Evolutionary conservation across 2,113 vertebrate genomes (phyloP).

Genomic region (Nanorana parkeri): DNA sequence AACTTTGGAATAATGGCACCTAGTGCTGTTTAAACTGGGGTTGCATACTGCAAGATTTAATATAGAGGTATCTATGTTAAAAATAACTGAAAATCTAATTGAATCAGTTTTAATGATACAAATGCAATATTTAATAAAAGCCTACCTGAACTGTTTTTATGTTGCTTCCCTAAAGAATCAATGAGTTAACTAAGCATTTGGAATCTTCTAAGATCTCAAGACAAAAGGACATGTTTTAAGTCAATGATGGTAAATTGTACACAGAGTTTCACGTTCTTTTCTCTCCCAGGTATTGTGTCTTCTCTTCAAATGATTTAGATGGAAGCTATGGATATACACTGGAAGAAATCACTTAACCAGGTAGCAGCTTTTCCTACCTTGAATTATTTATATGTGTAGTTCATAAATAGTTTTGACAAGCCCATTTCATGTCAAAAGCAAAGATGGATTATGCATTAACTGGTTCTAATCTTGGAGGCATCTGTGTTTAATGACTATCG

Average conservation of each 20-base stretch:
- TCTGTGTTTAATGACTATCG: slow-evolving; percentile 40
- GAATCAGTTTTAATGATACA: no score
- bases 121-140: no score
- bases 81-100: no score
- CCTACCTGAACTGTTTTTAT: not conserved
- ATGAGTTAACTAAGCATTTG: not conserved
- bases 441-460: slow-evolving; percentile 44
- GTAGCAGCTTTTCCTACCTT: slow-evolving; percentile 48
- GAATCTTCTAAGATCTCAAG: not conserved
- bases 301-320: slow-evolving; percentile 9
- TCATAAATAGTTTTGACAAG: slow-evolving; percentile 49
- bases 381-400: slow-evolving; percentile 47
- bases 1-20: no score
- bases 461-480: slow-evolving; percentile 35
- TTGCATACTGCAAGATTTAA: no score
- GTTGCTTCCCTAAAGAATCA: not conserved
- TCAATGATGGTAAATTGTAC: not conserved
- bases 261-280: not conserved
- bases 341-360: slow-evolving; percentile 50
- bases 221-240: not conserved
- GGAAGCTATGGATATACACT: slow-evolving; percentile 28
- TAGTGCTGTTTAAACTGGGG: no score
- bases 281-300: slow-evolving; percentile 23
- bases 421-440: slow-evolving; percentile 41
- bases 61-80: no score